Evolutionary conservation across 2,113 vertebrate genomes (phyloP).

Genomic region (Dinomys branickii): DNA sequence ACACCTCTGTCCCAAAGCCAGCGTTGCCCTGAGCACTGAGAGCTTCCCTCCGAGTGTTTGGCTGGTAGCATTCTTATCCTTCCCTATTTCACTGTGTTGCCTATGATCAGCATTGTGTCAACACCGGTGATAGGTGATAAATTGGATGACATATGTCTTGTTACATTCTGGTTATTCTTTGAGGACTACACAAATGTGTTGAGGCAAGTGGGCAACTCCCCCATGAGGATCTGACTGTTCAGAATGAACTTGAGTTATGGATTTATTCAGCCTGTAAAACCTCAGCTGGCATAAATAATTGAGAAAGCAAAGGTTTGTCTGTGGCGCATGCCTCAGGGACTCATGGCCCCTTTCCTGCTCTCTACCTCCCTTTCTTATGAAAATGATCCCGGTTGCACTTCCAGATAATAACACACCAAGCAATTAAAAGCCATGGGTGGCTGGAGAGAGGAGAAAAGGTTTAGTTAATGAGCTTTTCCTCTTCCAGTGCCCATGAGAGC

Average conservation of each 20-base stretch:
- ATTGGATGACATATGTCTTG: slow-evolving; percentile 85
- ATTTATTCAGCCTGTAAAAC: slow-evolving; percentile 92
- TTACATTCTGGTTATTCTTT: slow-evolving; percentile 79
- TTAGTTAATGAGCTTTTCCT: slow-evolving; percentile 98
- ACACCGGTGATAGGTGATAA: slow-evolving; percentile 74
- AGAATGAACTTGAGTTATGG: slow-evolving; percentile 91
- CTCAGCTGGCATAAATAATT: slow-evolving; percentile 94
- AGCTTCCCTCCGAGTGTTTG: background rate
- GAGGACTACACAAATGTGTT: slow-evolving; percentile 76
- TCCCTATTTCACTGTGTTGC: background rate
- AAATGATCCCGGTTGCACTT: slow-evolving; percentile 92
- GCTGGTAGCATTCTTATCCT: background rate
- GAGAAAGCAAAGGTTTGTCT: slow-evolving; percentile 91
- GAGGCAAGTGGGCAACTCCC: slow-evolving; percentile 87
- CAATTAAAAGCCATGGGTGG: slow-evolving; percentile 95
- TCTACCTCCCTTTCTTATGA: slow-evolving; percentile 90
- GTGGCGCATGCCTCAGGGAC: slow-evolving; percentile 87
- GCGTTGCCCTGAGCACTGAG: background rate
- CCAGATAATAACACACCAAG: slow-evolving; percentile 95
- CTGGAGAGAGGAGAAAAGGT: slow-evolving; percentile 94
- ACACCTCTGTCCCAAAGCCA: background rate
- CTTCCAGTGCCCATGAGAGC: slow-evolving; percentile 89
- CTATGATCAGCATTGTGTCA: slow-evolving; percentile 32
- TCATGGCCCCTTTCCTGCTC: slow-evolving; percentile 82
- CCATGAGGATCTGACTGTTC: slow-evolving; percentile 79